Evolutionary conservation across 2,113 vertebrate genomes (phyloP), one percentile per base, ranked within the genome.

Genomic region (Myrmophylax atrothorax): DNA sequence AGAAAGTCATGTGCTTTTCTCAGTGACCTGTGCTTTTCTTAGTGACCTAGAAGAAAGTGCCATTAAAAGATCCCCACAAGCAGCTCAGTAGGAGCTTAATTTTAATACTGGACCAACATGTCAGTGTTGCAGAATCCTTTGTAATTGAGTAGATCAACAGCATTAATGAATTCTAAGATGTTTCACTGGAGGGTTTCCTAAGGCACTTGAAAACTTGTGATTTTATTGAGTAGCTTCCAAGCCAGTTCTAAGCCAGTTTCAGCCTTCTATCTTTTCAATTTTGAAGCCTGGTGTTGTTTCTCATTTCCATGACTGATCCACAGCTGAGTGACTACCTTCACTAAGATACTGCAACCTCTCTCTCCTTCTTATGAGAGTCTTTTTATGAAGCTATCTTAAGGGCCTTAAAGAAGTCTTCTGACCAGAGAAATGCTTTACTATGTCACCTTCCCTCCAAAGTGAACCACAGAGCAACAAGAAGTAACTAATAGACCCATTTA

Each of bases 1-100:
- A 93, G 62, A 94, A 97, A 97, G 52, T 6, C 2, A 14, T 11
- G 7, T 42, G 11, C 9, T 87, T 87, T 84, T 92, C 49, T 49
- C 38, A 67, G 50, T 58, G 56, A 68, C 47, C 67, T 89, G 7
- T 42, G 9, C 9, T 87, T 87, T 84, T 92, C 49, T 49, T n/a
- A 67, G 50, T 58, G 56, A 68, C 47, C 67, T 89, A 60, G 14
- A 31, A 70, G n/a, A 87, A 47, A 22, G 4, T 28, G 24, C 7
- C 37, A 44, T 73, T 91, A 46, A 84, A 87, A 84, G 84, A 56
- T 56, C 46, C 33, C 68, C 6, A 23, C 29, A 53, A n/a, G 24
- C 26, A 91, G 23, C 13, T 84, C 35, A 64, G 29, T 10, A 77
- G 28, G 22, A 91, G 26, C 55, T 77, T 89, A 84, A 77, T 89